Evolutionary conservation across 2,888 invertebrate species (phyloP).

Genomic region (Hybos culiciformis): DNA sequence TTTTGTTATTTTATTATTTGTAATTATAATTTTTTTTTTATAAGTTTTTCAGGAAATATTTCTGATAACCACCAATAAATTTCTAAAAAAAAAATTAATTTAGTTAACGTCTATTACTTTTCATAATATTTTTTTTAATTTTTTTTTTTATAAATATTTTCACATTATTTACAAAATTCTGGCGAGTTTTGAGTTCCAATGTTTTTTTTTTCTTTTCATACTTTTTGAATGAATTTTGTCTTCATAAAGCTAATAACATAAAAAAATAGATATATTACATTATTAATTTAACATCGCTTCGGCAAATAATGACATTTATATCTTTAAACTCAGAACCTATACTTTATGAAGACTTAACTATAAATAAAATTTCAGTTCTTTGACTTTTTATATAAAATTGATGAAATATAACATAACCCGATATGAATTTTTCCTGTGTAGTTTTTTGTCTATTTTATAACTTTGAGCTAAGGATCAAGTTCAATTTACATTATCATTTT

Average conservation of each 20-base stretch:
- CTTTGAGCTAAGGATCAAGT: too few species aligned
- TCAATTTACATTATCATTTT: too few species aligned
- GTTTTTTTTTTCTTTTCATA: neutral
- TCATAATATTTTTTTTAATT: neutral
- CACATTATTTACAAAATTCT: neutral
- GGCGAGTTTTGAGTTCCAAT: slow-evolving; percentile 4
- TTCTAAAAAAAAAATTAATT: neutral
- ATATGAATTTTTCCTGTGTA: neutral
- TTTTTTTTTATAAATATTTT: neutral
- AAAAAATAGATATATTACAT: neutral
- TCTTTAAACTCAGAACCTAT: neutral
- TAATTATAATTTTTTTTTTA: too few species aligned
- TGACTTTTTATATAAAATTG: neutral
- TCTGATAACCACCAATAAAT: too few species aligned
- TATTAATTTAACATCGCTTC: neutral
- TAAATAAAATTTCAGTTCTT: too few species aligned
- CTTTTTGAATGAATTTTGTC: neutral
- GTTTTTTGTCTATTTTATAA: neutral
- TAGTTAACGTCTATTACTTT: neutral
- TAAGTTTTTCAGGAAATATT: too few species aligned
- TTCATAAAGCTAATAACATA: neutral
- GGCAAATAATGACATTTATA: neutral
- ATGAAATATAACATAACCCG: neutral
- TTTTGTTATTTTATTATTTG: too few species aligned
- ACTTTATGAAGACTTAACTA: too few species aligned